These are phyloP conservation scores for Gnathonemus longibarbis DNA, from an alignment of 2,113 vertebrate genomes.

Conservation along the genomic window DNA sequence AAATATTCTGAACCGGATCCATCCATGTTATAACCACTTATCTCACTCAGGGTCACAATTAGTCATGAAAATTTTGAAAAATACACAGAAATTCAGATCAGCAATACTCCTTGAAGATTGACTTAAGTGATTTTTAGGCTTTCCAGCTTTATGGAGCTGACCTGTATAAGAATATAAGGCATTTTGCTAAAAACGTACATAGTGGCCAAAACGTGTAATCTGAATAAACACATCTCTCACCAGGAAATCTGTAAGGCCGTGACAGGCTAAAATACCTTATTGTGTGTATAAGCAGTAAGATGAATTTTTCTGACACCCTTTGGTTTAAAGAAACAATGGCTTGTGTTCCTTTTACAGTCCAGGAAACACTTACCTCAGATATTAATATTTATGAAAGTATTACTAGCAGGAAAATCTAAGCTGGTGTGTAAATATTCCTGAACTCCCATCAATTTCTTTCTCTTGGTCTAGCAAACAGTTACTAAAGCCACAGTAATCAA, in stretches of 20 bases:
- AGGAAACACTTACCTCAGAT: constrained; percentile 5
- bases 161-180: not conserved
- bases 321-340: not conserved
- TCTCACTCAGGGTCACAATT: not conserved
- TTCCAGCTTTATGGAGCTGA: not conserved
- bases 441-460: constrained; percentile 1
- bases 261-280: constrained; percentile 2
- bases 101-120: not conserved
- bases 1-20: not conserved
- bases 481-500: not conserved
- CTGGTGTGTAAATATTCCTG: not conserved
- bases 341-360: constrained; percentile 8
- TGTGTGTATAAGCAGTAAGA: not conserved
- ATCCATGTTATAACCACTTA: not conserved
- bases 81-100: not conserved
- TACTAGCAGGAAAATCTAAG: not conserved
- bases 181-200: not conserved
- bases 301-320: not conserved
- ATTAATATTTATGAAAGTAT: constrained; percentile 23
- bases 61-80: not conserved
- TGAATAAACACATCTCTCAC: constrained; percentile 1
- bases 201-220: not conserved
- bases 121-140: not conserved
- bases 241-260: not conserved
- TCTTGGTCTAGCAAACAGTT: constrained; percentile 12